Evolutionary conservation across 92 coral and sea anemone genomes (phyloP).

Genomic region (Muricea muricata): DNA sequence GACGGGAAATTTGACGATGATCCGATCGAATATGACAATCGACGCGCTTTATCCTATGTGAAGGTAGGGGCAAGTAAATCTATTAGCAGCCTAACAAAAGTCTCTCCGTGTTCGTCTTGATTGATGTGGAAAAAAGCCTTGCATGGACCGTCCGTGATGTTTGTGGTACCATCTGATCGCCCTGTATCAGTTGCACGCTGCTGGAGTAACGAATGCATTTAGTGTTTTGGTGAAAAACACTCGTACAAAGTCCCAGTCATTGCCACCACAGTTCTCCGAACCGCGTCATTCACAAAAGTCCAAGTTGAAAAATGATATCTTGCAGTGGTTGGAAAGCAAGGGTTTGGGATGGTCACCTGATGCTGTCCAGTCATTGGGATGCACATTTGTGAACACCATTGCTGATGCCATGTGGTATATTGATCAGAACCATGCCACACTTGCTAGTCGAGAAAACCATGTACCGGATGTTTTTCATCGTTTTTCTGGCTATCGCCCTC

Average conservation of each 20-base stretch:
- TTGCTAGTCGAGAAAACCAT: conserved; percentile 21
- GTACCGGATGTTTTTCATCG: conserved; percentile 20
- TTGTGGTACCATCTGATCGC: conserved; percentile 31
- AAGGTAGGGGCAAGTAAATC: conserved; percentile 52
- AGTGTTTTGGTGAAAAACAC: conserved; percentile 40
- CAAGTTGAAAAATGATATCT: conserved; percentile 41
- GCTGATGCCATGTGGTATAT: conserved; percentile 60
- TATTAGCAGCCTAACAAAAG: conserved; percentile 35
- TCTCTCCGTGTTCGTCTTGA: conserved; percentile 45
- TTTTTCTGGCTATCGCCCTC: conserved; percentile 29
- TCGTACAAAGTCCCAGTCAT: conserved; percentile 32
- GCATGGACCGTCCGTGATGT: conserved; percentile 28
- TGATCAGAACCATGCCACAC: conserved; percentile 48
- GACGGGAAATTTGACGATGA: conserved; percentile 57
- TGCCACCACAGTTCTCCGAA: conserved; percentile 52
- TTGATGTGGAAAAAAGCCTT: conserved; percentile 33
- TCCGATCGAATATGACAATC: conserved; percentile 41
- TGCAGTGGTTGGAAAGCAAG: conserved; percentile 46
- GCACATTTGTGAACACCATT: conserved; percentile 51
- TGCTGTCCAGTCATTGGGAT: neutral
- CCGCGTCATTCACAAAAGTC: conserved; percentile 43
- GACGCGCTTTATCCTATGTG: conserved; percentile 40
- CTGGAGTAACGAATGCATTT: conserved; percentile 17
- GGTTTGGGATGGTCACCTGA: conserved; percentile 54
- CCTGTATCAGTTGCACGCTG: neutral